Evolutionary conservation across 2,797 vertebrate genomes (phyloP).

Genomic region (Tinamus major): DNA sequence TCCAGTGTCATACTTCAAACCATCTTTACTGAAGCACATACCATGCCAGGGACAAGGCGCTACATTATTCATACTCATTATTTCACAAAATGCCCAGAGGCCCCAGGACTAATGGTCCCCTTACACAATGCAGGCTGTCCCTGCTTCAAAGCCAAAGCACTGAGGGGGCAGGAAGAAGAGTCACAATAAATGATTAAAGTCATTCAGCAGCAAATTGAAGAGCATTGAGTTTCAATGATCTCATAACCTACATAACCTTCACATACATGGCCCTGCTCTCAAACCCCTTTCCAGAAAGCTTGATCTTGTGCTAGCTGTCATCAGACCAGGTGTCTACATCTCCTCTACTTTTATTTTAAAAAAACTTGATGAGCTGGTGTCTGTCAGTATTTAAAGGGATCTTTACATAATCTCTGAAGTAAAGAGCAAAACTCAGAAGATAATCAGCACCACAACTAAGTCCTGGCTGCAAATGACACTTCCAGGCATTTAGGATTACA

Average conservation of each 20-base stretch:
- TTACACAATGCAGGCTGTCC: background rate
- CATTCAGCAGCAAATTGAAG: background rate
- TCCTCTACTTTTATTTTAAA: background rate
- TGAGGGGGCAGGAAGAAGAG: background rate
- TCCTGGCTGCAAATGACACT: background rate
- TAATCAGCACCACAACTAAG: background rate
- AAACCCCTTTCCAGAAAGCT: background rate
- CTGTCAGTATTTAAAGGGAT: constrained; percentile 2
- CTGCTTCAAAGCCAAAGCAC: background rate
- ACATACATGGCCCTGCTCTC: background rate
- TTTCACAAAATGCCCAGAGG: background rate
- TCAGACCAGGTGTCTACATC: background rate
- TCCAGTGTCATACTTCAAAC: background rate
- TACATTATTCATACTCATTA: background rate
- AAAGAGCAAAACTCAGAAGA: background rate
- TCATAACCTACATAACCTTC: background rate
- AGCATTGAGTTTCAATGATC: background rate
- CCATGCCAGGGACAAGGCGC: background rate
- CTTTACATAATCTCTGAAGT: background rate
- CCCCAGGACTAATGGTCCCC: background rate
- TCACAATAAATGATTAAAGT: background rate
- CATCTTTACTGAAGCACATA: background rate
- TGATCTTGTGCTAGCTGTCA: background rate
- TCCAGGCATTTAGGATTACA: background rate
- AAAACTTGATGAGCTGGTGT: background rate